These are phyloP conservation scores for Rachycentron canadum DNA, from an alignment of 2,797 vertebrate species.

Conservation along the genomic window DNA sequence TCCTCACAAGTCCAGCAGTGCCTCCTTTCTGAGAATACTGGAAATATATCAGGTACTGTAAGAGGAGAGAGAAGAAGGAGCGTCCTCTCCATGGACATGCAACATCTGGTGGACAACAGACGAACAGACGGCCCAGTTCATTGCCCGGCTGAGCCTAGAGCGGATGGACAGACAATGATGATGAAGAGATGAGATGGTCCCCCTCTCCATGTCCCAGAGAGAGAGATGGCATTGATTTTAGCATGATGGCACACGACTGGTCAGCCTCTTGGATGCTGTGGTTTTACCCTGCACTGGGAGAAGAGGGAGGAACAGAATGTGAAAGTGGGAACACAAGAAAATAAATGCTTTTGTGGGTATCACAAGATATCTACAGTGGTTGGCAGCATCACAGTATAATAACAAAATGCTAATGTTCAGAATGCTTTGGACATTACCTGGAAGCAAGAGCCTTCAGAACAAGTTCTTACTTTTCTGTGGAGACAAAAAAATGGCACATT, in stretches of 20 bases:
- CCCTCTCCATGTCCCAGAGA: slow-evolving; percentile 74
- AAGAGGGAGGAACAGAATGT: slow-evolving; percentile 43
- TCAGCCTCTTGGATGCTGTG: slow-evolving; percentile 92
- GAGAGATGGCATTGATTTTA: slow-evolving; percentile 87
- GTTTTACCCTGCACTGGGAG: slow-evolving; percentile 88
- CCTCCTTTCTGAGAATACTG: slow-evolving; percentile 73
- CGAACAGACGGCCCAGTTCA: slow-evolving; percentile 76
- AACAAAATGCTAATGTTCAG: neutral
- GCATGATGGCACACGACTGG: slow-evolving; percentile 94
- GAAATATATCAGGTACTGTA: slow-evolving; percentile 80
- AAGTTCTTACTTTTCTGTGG: slow-evolving; percentile 88
- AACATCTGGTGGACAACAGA: slow-evolving; percentile 90
- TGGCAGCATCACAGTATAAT: neutral
- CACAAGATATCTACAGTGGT: neutral
- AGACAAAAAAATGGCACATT: slow-evolving; percentile 62
- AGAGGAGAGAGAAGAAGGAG: slow-evolving; percentile 75
- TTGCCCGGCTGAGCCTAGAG: slow-evolving; percentile 68
- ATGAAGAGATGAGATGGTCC: slow-evolving; percentile 76
- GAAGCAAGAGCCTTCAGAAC: slow-evolving; percentile 83
- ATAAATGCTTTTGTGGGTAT: neutral
- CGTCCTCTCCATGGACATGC: slow-evolving; percentile 93
- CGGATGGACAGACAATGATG: slow-evolving; percentile 72
- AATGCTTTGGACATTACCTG: slow-evolving; percentile 74
- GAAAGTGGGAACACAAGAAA: neutral
- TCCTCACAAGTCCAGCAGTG: slow-evolving; percentile 67